These are phyloP conservation scores for Zaprionus gabonicus DNA, from an alignment of 1,140 invertebrate species.

Conservation along the genomic window DNA sequence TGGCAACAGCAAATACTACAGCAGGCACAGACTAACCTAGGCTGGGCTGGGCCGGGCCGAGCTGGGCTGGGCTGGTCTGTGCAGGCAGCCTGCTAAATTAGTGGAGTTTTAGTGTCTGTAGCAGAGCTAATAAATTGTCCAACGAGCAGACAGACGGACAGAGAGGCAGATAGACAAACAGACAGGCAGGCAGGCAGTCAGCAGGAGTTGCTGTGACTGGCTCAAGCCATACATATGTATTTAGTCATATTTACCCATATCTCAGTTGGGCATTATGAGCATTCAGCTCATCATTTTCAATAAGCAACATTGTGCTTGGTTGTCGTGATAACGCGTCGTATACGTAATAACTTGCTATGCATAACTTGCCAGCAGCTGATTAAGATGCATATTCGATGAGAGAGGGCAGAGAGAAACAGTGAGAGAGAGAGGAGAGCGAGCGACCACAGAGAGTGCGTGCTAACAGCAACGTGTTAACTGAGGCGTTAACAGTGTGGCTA, in stretches of 20 bases:
- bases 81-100: conserved; percentile 62
- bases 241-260: conserved; percentile 32
- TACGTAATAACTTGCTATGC: conserved; percentile 64
- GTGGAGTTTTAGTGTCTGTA: conserved; percentile 71
- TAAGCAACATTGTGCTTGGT: conserved; percentile 45
- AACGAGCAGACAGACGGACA: conserved; percentile 26
- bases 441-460: conserved; percentile 11
- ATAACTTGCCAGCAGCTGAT: conserved; percentile 40
- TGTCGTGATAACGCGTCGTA: conserved; percentile 63
- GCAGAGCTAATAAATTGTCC: conserved; percentile 62
- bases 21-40: conserved; percentile 18
- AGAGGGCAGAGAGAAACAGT: not conserved
- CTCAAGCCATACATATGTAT: conserved; percentile 5
- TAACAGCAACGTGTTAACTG: conserved; percentile 26
- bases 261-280: conserved; percentile 34
- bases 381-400: conserved; percentile 54
- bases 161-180: not conserved
- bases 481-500: conserved; percentile 13
- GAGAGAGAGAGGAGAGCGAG: conserved; percentile 11
- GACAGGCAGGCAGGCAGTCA: not conserved
- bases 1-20: conserved; percentile 36
- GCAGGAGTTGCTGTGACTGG: not conserved
- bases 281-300: conserved; percentile 67
- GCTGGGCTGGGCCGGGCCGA: conserved; percentile 4
- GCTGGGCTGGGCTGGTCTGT: not conserved